Base-by-base conservation (phyloP, 1,140 invertebrate species). In the Macrobrachium nipponense region DNA sequence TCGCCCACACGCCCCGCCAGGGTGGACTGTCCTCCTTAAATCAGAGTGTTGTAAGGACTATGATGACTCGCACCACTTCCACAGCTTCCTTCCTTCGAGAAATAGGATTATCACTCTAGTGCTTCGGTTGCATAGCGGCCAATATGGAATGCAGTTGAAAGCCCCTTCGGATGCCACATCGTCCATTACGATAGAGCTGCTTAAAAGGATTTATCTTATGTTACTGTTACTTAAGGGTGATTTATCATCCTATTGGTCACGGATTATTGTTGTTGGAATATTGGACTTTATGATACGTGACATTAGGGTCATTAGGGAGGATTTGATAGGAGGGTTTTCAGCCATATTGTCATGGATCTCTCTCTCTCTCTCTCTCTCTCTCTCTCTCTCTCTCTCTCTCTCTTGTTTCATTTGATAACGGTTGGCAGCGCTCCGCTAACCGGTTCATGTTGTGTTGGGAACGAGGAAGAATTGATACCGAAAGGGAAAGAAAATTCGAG, bases 171-270 rank as follows among this genome's bases (percentile, higher is more conserved):
- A 51, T 51, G 51, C 51, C 51, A 51, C 12, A 51, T 51, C 3
- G 51, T 51, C 51, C 51, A 51, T 51, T 51, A 51, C 12, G 51
- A 51, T 12, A 51, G 51, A 51, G 51, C 51, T 51, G 8, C 51
- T 51, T 51, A 51, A 51, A 51, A 51, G 51, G 51, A 51, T 51
- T 51, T 51, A 51, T 51, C 51, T 70, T 70, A 70, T 70, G 68
- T 23, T 43, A n/a, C 23, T 70, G 23, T 12, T 23, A 12, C 68
- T 27, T 70, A 70, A 70, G 68, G 68, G 68, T 43, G 12, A 70
- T 70, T n/a, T 43, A 70, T 70, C 68, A 70, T n/a, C 68, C 5
- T 43, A 70, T 70, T 70, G 68, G 68, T 70, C 68, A 70, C 68
- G 20, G 23, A 43, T 23, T 27, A 70, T 70, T 23, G 68, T 43